These are phyloP conservation scores for Oxycera nigricornis DNA, from an alignment of 2,888 invertebrate genomes.

Conservation along the genomic window DNA sequence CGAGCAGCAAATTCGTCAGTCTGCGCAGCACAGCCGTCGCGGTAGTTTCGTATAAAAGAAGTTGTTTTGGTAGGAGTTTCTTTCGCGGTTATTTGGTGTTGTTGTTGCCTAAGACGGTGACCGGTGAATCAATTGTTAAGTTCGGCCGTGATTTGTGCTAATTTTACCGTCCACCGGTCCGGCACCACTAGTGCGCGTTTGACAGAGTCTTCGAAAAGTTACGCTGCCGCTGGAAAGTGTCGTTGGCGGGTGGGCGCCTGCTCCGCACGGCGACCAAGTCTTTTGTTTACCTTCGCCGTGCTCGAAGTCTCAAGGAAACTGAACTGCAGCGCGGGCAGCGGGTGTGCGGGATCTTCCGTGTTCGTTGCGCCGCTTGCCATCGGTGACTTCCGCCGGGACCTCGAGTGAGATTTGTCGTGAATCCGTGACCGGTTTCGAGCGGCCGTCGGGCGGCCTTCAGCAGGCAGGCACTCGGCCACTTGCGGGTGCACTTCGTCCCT, in stretches of 20 bases:
- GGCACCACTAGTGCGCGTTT: no score
- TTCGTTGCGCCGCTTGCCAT: neutral
- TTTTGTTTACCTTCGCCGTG: constrained; percentile 29
- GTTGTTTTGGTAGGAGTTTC: neutral
- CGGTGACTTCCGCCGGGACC: constrained; percentile 3
- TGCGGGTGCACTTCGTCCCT: neutral
- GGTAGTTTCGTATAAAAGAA: no score
- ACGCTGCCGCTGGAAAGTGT: neutral
- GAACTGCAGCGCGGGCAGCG: neutral
- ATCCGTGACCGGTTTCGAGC: neutral
- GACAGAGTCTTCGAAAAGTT: no score
- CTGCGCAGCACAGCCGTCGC: neutral
- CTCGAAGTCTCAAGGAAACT: neutral
- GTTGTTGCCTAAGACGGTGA: neutral
- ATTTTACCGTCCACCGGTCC: no score
- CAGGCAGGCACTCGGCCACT: neutral
- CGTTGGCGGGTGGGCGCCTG: neutral
- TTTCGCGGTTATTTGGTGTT: neutral
- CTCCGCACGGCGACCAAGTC: neutral
- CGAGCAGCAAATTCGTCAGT: neutral
- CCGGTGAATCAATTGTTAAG: no score
- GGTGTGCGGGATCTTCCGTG: neutral
- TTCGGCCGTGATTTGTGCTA: no score
- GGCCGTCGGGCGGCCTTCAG: neutral
- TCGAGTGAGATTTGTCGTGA: neutral